These are phyloP conservation scores for Drosophila asahinai DNA, from an alignment of 1,140 invertebrate genomes.

Conservation along the genomic window DNA sequence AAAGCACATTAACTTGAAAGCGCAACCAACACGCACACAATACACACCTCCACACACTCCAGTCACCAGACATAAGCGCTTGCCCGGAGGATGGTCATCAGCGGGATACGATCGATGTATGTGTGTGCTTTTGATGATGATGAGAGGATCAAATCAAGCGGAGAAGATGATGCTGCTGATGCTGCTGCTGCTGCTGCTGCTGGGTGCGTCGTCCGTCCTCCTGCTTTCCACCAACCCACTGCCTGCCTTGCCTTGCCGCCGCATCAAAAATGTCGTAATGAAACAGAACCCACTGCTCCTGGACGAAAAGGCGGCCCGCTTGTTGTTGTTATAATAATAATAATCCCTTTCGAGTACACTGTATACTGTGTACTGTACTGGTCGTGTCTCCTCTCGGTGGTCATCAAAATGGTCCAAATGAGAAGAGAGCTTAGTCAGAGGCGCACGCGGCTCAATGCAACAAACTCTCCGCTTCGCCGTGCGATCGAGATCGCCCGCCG, in stretches of 20 bases:
- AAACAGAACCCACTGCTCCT: constrained; percentile 60
- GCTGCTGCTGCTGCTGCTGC: constrained; percentile 56
- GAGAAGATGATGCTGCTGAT: constrained; percentile 40
- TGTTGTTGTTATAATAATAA: constrained; percentile 51
- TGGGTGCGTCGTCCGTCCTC: constrained; percentile 59
- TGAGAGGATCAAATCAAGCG: background rate
- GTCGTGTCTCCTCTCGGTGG: constrained; percentile 45
- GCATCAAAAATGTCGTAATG: constrained; percentile 38
- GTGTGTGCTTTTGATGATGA: constrained; percentile 39
- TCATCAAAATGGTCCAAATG: constrained; percentile 38
- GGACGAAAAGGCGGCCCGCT: constrained; percentile 63
- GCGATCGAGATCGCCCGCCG: constrained; percentile 50
- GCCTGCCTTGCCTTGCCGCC: constrained; percentile 71
- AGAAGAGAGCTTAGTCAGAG: constrained; percentile 60
- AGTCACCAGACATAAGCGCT: constrained; percentile 33
- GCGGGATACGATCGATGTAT: constrained; percentile 13
- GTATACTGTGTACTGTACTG: constrained; percentile 21
- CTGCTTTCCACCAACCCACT: constrained; percentile 42
- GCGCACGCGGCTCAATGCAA: constrained; percentile 79
- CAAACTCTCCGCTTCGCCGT: constrained; percentile 79
- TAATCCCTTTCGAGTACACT: constrained; percentile 19
- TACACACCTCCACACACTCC: constrained; percentile 25
- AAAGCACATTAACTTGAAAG: constrained; percentile 37
- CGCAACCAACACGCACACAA: constrained; percentile 24
- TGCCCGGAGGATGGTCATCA: constrained; percentile 36